Evolutionary conservation across 2,113 vertebrate species (phyloP).

Genomic region (Callaeas wilsoni): DNA sequence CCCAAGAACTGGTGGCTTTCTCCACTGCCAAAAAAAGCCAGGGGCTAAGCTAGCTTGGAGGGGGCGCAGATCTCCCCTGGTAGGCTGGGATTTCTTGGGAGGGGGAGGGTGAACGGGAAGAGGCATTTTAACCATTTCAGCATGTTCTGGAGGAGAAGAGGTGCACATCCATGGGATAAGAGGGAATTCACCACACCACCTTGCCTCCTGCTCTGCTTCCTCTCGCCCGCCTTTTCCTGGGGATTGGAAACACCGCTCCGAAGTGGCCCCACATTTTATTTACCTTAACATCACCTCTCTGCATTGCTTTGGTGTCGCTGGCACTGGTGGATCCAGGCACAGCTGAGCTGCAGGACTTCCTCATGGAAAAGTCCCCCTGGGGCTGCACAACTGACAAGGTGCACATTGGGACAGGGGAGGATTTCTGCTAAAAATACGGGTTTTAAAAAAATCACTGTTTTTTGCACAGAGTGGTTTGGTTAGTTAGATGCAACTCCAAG

Average conservation of each 20-base stretch:
- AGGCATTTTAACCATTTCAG: neutral
- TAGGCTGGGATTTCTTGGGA: constrained; percentile 14
- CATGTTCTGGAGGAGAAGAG: neutral
- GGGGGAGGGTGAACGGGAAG: neutral
- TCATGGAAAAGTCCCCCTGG: neutral
- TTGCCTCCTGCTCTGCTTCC: neutral
- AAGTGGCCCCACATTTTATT: neutral
- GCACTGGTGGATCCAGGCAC: neutral
- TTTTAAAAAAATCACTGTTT: neutral
- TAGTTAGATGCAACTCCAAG: neutral
- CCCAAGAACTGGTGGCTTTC: constrained; percentile 40
- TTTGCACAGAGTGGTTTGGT: neutral
- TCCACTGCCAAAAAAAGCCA: constrained; percentile 6
- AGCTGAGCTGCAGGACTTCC: neutral
- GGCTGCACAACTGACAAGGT: neutral
- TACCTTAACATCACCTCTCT: neutral
- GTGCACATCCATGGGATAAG: neutral
- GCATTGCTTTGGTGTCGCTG: neutral
- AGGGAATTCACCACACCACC: neutral
- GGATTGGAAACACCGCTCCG: fast-evolving
- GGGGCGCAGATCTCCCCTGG: neutral
- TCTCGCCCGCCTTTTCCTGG: neutral
- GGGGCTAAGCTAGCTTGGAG: neutral
- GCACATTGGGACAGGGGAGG: neutral
- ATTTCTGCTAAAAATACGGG: neutral